Evolutionary conservation across 1,140 invertebrate genomes (phyloP).

Genomic region (Micrasema longulum): DNA sequence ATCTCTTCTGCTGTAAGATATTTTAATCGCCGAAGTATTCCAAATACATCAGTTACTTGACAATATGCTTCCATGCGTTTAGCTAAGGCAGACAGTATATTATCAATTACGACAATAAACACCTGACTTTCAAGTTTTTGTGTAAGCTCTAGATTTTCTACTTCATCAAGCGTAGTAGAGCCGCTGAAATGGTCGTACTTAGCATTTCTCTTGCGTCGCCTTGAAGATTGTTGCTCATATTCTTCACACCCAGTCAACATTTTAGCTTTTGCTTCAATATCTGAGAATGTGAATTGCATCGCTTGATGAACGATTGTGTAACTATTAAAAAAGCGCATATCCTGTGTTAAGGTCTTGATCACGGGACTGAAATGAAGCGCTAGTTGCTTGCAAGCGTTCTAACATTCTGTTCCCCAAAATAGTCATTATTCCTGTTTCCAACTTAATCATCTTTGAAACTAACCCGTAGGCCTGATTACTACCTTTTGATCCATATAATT

Average conservation of each 20-base stretch:
- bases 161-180: neutral
- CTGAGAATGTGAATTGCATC: slow-evolving; percentile 49
- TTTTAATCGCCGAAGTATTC: neutral
- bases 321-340: slow-evolving; percentile 52
- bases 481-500: slow-evolving; percentile 46
- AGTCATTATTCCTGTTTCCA: slow-evolving; percentile 50
- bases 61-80: no score
- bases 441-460: slow-evolving; percentile 48
- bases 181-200: neutral
- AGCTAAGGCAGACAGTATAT: no score
- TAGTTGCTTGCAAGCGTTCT: slow-evolving; percentile 47
- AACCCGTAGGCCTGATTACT: slow-evolving; percentile 45
- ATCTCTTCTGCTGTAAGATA: neutral
- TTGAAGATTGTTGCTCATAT: neutral
- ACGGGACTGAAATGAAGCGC: slow-evolving; percentile 38
- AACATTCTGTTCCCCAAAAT: slow-evolving; percentile 29
- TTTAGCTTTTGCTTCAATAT: neutral
- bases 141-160: neutral
- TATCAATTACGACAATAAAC: neutral
- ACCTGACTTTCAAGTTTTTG: neutral
- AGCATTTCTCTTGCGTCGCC: neutral
- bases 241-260: neutral
- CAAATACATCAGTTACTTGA: no score
- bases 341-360: slow-evolving; percentile 47
- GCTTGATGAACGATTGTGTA: slow-evolving; percentile 45